Percentiles rank a stretch among this genome's conserved stretches.
Evolutionary conservation across 2,888 invertebrate genomes (phyloP).

Genomic region (Lochmaea crataegi): DNA sequence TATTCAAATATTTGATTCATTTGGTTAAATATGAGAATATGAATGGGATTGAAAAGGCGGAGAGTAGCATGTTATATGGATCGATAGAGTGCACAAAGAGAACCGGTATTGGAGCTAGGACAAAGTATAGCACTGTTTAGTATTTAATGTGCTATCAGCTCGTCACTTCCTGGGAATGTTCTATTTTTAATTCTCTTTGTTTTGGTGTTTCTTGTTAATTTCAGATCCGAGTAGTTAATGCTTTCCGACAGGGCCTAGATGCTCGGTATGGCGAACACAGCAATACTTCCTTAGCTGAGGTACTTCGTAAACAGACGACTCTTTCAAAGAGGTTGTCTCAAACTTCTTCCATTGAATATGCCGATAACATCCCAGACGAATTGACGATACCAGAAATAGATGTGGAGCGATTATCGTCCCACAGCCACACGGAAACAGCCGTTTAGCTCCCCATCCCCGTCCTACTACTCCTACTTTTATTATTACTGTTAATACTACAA

Average conservation of each 20-base stretch:
- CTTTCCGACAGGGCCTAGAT: slow-evolving; percentile 99
- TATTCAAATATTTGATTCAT: slow-evolving; percentile 16
- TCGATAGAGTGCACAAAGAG: slow-evolving; percentile 45
- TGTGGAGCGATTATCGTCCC: slow-evolving; percentile 91
- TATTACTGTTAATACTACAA: slow-evolving; percentile 25
- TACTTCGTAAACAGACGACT: slow-evolving; percentile 93
- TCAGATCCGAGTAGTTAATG: slow-evolving; percentile 99
- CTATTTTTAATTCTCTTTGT: slow-evolving; percentile 66
- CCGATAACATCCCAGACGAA: slow-evolving; percentile 88
- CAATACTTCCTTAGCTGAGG: slow-evolving; percentile 92
- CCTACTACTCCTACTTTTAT: slow-evolving; percentile 33
- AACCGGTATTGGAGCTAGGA: slow-evolving; percentile 53
- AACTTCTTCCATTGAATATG: slow-evolving; percentile 92
- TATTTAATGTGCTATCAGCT: slow-evolving; percentile 64
- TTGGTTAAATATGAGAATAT: slow-evolving; percentile 28
- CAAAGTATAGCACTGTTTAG: slow-evolving; percentile 43
- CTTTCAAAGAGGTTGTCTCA: slow-evolving; percentile 92
- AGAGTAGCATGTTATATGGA: slow-evolving; percentile 35
- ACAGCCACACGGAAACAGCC: slow-evolving; percentile 95
- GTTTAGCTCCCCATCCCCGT: slow-evolving; percentile 71
- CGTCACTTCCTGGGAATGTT: slow-evolving; percentile 62
- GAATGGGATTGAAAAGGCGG: slow-evolving; percentile 7
- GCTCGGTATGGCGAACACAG: slow-evolving; percentile 92
- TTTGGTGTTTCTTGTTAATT: slow-evolving; percentile 69
- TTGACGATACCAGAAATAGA: slow-evolving; percentile 92